These are phyloP conservation scores for Pseudobourletiella spinata DNA, from an alignment of 1,140 invertebrate species.

Conservation along the genomic window DNA sequence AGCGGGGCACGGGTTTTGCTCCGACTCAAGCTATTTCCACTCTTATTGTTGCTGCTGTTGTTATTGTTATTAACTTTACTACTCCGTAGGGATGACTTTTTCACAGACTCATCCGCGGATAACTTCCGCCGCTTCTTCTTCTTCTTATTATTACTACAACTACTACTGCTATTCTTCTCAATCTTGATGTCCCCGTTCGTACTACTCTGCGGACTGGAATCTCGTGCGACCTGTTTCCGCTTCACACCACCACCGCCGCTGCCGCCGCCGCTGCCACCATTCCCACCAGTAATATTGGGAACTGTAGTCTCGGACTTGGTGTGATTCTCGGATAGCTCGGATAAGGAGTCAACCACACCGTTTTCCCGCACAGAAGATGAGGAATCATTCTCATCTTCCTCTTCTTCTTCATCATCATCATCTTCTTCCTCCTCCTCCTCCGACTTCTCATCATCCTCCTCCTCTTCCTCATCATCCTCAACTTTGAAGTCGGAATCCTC, in stretches of 20 bases:
- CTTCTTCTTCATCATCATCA: slow-evolving; percentile 18
- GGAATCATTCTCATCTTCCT: slow-evolving; percentile 8
- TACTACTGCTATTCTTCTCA: background rate
- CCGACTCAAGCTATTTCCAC: too few relatives aligned
- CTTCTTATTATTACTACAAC: too few relatives aligned
- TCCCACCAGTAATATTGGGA: too few relatives aligned
- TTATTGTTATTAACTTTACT: background rate
- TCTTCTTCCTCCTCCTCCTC: slow-evolving; percentile 23
- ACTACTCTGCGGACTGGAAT: background rate
- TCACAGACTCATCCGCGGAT: background rate
- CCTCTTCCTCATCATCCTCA: slow-evolving; percentile 30
- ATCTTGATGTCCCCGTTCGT: background rate
- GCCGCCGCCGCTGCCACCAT: too few relatives aligned
- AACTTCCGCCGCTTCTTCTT: background rate
- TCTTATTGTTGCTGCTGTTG: background rate
- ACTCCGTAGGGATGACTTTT: background rate
- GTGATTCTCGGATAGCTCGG: background rate
- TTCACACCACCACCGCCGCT: too few relatives aligned
- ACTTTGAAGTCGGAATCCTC: slow-evolving; percentile 33
- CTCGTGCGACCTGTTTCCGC: background rate
- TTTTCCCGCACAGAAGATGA: background rate
- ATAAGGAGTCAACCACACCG: background rate
- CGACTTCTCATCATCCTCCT: slow-evolving; percentile 12
- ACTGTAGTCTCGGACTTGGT: background rate
- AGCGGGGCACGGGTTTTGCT: too few relatives aligned